Evolutionary conservation across 2,888 invertebrate species (phyloP).

Genomic region (Tribolium freemani): DNA sequence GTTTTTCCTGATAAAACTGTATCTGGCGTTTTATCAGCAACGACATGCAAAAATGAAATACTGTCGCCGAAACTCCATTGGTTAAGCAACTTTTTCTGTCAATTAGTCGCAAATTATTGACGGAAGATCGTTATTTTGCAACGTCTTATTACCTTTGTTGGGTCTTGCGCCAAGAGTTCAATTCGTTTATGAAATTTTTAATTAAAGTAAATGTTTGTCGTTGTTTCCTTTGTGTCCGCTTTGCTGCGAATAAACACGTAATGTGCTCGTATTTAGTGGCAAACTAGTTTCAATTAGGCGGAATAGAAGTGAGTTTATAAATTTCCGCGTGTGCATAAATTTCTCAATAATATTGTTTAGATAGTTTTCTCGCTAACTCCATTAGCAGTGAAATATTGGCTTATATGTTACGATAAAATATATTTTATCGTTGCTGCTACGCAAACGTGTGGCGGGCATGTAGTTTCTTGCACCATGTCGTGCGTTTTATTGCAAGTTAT

Average conservation of each 20-base stretch:
- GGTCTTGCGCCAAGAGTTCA: neutral
- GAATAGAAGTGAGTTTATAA: neutral
- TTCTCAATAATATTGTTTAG: neutral
- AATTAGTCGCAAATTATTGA: neutral
- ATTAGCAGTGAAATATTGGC: neutral
- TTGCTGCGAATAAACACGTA: too few species aligned
- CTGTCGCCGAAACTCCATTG: neutral
- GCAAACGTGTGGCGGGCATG: conserved; percentile 1
- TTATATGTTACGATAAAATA: neutral
- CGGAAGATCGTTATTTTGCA: neutral
- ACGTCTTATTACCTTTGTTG: neutral
- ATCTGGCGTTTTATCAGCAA: conserved; percentile 7
- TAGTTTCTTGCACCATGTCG: conserved; percentile 14
- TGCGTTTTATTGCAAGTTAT: conserved; percentile 35
- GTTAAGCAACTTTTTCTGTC: neutral
- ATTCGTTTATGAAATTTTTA: neutral
- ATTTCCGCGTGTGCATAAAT: neutral
- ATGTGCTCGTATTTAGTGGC: neutral
- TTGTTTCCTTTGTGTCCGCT: neutral
- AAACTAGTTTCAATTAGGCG: neutral
- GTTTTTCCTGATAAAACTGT: conserved; percentile 15
- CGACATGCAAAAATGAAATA: conserved; percentile 12
- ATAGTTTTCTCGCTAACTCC: conserved; percentile 4
- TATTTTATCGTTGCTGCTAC: conserved; percentile 9
- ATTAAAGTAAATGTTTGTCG: neutral